Evolutionary conservation across 2,113 vertebrate species (phyloP).

Genomic region (Phrynosoma blainvillii): DNA sequence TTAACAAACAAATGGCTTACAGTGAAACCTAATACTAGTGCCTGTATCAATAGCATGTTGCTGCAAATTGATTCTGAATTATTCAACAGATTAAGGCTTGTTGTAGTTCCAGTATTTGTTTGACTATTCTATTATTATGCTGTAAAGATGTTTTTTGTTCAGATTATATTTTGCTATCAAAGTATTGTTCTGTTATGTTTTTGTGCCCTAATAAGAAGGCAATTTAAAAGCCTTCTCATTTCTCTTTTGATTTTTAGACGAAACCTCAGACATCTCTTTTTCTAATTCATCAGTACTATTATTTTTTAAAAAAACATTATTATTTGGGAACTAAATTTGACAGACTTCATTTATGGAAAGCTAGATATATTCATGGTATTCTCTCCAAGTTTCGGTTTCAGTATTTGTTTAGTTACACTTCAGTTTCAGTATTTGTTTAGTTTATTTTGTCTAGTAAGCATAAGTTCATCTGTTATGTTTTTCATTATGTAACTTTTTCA

Average conservation of each 20-base stretch:
- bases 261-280: neutral
- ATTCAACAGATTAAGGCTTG: neutral
- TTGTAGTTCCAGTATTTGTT: neutral
- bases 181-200: neutral
- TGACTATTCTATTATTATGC: neutral
- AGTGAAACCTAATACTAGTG: neutral
- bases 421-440: conserved; percentile 15
- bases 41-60: neutral
- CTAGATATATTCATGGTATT: neutral
- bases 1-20: neutral
- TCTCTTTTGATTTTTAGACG: neutral
- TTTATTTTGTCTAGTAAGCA: conserved; percentile 2
- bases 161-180: neutral
- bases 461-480: neutral
- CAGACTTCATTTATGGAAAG: neutral
- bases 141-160: neutral
- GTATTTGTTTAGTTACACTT: neutral
- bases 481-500: neutral
- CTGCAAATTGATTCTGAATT: neutral
- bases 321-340: conserved; percentile 1
- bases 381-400: conserved; percentile 21
- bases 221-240: neutral
- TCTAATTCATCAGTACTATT: neutral
- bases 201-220: neutral
- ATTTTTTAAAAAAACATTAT: neutral